Evolutionary conservation across 2,113 vertebrate species (phyloP).

Genomic region (Gymnocephalus cernua): DNA sequence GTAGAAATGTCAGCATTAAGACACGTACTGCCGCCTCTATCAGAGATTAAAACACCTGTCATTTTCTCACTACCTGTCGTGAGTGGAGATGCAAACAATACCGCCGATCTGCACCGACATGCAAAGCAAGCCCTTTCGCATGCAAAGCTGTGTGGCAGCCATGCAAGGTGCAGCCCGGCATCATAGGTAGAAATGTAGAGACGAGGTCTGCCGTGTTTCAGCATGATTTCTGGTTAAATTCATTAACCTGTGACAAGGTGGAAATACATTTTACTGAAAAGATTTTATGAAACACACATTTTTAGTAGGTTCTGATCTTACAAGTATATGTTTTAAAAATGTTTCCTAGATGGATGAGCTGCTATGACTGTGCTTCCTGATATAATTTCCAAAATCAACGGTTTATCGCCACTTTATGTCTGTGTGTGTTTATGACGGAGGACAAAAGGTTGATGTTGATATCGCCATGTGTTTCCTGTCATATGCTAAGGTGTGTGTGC

Average conservation of each 20-base stretch:
- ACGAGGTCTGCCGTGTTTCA: not conserved
- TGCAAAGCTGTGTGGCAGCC: constrained; percentile 61
- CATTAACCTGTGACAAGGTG: too few relatives aligned
- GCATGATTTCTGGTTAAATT: not conserved
- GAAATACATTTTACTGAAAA: not conserved
- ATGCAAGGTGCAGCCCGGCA: constrained; percentile 2
- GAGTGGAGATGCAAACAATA: constrained; percentile 67
- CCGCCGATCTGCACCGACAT: constrained; percentile 42
- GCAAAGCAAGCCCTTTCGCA: constrained; percentile 65
- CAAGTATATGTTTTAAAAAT: constrained; percentile 37
- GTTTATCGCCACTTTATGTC: constrained; percentile 22
- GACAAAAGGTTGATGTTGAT: constrained; percentile 61
- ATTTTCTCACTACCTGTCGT: constrained; percentile 34
- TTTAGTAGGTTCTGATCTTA: not conserved
- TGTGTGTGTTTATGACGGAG: constrained; percentile 5
- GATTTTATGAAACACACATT: not conserved
- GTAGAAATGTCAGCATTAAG: constrained; percentile 13
- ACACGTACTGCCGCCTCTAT: not conserved
- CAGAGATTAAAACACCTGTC: constrained; percentile 29
- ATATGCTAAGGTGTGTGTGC: constrained; percentile 31
- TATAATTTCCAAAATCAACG: constrained; percentile 46
- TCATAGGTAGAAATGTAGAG: not conserved
- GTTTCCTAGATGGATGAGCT: constrained; percentile 76
- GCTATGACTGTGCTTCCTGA: constrained; percentile 82
- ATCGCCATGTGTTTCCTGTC: constrained; percentile 70